Evolutionary conservation across 2,113 vertebrate species (phyloP).

Genomic region (Bubo blakistoni): DNA sequence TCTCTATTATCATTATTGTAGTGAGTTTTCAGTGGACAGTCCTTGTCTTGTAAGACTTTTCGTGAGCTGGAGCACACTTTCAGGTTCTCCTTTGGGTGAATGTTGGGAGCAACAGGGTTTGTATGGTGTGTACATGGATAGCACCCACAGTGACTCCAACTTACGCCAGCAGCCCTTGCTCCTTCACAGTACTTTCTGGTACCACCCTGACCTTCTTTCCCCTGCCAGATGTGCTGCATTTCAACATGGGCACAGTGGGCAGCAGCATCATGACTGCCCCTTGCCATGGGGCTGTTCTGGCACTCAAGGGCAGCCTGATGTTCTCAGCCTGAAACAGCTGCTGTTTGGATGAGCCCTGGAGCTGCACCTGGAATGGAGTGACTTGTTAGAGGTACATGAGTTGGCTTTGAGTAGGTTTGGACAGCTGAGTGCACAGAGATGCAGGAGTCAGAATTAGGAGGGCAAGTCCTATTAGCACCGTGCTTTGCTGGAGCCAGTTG

Average conservation of each 20-base stretch:
- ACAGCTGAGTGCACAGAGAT: not conserved
- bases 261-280: not conserved
- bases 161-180: not conserved
- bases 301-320: not conserved
- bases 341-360: not conserved
- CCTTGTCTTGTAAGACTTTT: not conserved
- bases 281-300: not conserved
- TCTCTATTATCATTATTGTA: not conserved
- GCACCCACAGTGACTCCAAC: not conserved
- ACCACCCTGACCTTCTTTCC: not conserved
- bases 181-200: not conserved
- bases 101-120: not conserved
- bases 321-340: not conserved
- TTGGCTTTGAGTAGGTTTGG: not conserved
- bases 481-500: not conserved
- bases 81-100: not conserved
- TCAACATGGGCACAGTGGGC: accelerated
- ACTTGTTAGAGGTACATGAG: not conserved
- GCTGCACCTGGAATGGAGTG: not conserved
- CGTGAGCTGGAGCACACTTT: not conserved
- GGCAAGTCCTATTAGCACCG: accelerated
- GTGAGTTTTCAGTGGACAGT: not conserved
- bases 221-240: not conserved
- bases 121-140: too few relatives aligned
- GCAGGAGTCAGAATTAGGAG: not conserved